Evolutionary conservation across 1,140 invertebrate genomes (phyloP).

Genomic region (Penaeus vannamei): DNA sequence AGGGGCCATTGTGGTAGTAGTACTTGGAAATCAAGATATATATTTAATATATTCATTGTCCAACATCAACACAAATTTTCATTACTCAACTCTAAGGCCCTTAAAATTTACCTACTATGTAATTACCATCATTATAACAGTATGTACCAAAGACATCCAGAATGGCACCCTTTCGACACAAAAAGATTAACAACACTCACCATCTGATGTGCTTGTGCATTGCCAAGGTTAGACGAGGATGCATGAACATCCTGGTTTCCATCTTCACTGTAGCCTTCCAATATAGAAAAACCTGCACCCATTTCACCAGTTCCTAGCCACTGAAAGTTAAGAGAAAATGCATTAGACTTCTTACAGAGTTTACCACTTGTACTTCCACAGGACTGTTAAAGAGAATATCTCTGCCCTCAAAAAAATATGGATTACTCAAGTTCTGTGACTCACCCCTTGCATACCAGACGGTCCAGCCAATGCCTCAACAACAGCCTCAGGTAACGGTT

Average conservation of each 20-base stretch:
- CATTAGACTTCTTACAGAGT: neutral
- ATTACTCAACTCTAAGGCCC: constrained; percentile 1
- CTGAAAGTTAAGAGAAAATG: neutral
- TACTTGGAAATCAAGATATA: neutral
- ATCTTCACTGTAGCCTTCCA: neutral
- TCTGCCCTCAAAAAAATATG: neutral
- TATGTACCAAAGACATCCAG: too few relatives aligned
- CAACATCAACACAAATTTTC: constrained; percentile 6
- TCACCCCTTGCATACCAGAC: constrained; percentile 56
- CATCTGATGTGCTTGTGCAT: constrained; percentile 2
- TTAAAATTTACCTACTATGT: constrained; percentile 11
- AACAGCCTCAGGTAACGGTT: constrained; percentile 55
- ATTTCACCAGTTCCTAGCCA: constrained; percentile 25
- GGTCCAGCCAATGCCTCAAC: constrained; percentile 57
- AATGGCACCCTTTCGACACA: too few relatives aligned
- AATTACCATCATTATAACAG: too few relatives aligned
- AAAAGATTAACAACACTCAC: constrained; percentile 4
- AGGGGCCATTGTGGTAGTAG: too few relatives aligned
- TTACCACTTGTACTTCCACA: neutral
- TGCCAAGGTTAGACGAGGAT: neutral
- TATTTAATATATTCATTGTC: neutral
- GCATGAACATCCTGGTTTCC: constrained; percentile 8
- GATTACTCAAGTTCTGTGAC: neutral
- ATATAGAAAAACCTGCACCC: constrained; percentile 23
- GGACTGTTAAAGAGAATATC: neutral